Conservation (phyloP, 2,888 invertebrate species). For the Dorcus parallelipipedus region DNA sequence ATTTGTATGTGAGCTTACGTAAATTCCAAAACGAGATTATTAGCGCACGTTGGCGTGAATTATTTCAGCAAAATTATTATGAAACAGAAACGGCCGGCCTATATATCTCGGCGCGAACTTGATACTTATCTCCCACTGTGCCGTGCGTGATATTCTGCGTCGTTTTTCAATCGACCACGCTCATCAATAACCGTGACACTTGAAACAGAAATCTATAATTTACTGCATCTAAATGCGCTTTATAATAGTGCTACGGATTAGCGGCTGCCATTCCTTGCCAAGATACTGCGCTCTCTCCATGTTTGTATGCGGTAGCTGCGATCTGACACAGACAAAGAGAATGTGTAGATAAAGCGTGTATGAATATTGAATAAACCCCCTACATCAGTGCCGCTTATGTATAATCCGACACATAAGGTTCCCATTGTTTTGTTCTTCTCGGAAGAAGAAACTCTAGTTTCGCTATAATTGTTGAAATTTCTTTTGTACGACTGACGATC, state of each 20-base stretch:
- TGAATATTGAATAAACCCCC: constrained; percentile 10
- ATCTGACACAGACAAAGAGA: constrained; percentile 8
- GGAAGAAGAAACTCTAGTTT: too few relatives aligned
- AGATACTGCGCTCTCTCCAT: constrained; percentile 10
- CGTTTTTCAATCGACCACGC: constrained; percentile 24
- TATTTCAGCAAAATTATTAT: neutral
- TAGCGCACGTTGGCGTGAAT: neutral
- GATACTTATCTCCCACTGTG: constrained; percentile 11
- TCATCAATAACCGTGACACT: constrained; percentile 28
- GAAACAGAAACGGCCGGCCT: constrained; percentile 3
- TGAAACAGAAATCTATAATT: constrained; percentile 17
- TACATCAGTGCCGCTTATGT: constrained; percentile 8
- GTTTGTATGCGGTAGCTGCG: constrained; percentile 13
- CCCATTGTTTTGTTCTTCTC: too few relatives aligned
- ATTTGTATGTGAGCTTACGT: neutral
- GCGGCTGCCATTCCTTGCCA: neutral
- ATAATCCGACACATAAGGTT: too few relatives aligned
- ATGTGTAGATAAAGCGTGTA: constrained; percentile 14
- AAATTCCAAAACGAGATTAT: neutral
- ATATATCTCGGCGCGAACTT: neutral
- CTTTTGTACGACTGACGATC: too few relatives aligned
- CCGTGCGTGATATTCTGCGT: constrained; percentile 23
- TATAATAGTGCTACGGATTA: neutral
- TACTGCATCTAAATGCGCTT: neutral
- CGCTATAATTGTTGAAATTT: too few relatives aligned